A percentile compares a stretch with the other conserved stretches of the same genome.
phyloP scores from a whole-genome alignment of 2,113 vertebrate species.

The Butastur rufipennis region DNA sequence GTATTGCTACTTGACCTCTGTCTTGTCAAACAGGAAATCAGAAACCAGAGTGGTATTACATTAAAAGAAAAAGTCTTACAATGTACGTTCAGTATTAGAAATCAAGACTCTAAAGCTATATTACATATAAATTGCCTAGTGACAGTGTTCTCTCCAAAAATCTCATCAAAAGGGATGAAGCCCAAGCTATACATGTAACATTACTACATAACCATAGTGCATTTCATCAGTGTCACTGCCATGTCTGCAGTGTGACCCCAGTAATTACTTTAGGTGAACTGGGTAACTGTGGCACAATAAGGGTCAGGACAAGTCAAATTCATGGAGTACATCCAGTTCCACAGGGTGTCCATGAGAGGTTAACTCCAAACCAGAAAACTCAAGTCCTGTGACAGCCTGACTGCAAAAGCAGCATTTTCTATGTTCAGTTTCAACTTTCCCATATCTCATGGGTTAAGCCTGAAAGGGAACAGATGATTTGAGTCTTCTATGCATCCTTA shows the following conservation, averaged over 20 bases:
- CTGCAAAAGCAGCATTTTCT: neutral
- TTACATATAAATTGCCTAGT: neutral
- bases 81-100: neutral
- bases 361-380: neutral
- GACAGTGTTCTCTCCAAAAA: neutral
- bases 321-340: neutral
- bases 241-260: rapidly evolving
- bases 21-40: neutral
- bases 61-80: neutral
- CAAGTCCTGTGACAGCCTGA: neutral
- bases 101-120: neutral
- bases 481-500: neutral
- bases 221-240: neutral
- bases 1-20: neutral
- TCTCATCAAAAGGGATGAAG: neutral
- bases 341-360: neutral
- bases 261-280: neutral
- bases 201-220: neutral
- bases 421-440: neutral
- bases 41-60: neutral
- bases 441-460: neutral
- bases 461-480: neutral
- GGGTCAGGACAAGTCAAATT: neutral
- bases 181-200: neutral
- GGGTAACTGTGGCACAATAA: neutral